Evolutionary conservation across 2,888 invertebrate species (phyloP).

Genomic region (Tipula confusa): DNA sequence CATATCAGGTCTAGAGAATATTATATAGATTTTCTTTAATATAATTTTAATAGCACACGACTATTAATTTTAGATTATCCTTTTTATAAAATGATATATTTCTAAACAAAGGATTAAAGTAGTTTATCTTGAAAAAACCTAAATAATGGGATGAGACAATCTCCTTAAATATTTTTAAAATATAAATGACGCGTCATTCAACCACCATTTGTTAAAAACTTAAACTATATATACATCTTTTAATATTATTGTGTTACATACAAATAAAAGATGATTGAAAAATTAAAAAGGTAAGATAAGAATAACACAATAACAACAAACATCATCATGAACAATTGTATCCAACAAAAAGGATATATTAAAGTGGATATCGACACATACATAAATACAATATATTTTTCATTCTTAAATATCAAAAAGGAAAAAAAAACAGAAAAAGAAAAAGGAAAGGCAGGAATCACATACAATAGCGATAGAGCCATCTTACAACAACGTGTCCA

Average conservation of each 20-base stretch:
- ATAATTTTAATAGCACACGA: not conserved
- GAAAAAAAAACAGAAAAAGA: no score
- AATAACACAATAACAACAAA: not conserved
- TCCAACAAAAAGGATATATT: not conserved
- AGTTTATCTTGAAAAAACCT: not conserved
- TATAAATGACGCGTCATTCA: not conserved
- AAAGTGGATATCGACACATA: not conserved
- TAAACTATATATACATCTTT: not conserved
- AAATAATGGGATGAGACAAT: not conserved
- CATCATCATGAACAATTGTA: not conserved
- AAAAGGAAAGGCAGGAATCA: not conserved
- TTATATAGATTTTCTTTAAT: not conserved
- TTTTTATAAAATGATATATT: not conserved
- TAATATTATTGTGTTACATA: not conserved
- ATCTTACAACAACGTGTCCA: slow-evolving; percentile 31
- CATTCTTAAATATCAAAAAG: not conserved
- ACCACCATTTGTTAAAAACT: slow-evolving; percentile 4
- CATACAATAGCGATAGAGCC: slow-evolving; percentile 5
- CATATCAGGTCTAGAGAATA: not conserved
- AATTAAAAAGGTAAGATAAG: not conserved
- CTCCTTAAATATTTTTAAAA: not conserved
- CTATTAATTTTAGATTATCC: slow-evolving; percentile 15
- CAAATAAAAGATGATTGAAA: not conserved
- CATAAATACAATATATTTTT: not conserved
- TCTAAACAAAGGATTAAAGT: not conserved